A percentile compares a stretch with the other conserved stretches of the same genome.
Evolutionary conservation across 2,797 vertebrate genomes (phyloP).

Genomic region (Gallinago solitaria): DNA sequence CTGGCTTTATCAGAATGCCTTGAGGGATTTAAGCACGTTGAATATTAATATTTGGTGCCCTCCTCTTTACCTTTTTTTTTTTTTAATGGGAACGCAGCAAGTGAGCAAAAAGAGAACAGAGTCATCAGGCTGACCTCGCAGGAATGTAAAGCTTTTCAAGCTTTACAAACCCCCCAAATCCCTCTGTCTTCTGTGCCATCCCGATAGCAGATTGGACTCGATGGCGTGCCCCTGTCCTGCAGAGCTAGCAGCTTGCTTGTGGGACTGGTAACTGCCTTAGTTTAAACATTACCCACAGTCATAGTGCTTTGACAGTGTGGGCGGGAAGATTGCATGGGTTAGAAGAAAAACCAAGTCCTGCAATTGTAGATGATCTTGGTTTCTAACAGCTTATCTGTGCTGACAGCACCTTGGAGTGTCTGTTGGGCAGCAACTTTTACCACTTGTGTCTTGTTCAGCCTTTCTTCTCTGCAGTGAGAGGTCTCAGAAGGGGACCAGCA

Average conservation of each 20-base stretch:
- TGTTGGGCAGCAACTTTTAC: neutral
- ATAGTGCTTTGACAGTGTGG: neutral
- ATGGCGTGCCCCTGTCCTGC: neutral
- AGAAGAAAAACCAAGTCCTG: neutral
- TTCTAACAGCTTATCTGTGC: neutral
- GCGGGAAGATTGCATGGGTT: neutral
- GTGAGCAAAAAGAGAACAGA: neutral
- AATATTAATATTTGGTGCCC: neutral
- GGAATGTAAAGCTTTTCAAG: neutral
- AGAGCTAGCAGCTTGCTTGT: neutral
- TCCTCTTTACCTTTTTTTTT: neutral
- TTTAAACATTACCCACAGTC: neutral
- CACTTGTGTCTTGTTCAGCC: neutral
- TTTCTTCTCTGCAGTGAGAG: neutral
- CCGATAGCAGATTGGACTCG: neutral
- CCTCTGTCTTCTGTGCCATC: neutral
- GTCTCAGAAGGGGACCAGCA: neutral
- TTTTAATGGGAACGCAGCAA: neutral
- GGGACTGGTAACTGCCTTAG: neutral
- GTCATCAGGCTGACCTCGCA: neutral
- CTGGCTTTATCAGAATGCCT: neutral
- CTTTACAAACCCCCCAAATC: neutral
- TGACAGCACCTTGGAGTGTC: neutral
- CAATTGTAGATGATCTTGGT: neutral
- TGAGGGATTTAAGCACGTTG: rapidly evolving